These are phyloP conservation scores for Acrocephalus arundinaceus DNA, from an alignment of 2,113 vertebrate genomes.

Conservation along the genomic window DNA sequence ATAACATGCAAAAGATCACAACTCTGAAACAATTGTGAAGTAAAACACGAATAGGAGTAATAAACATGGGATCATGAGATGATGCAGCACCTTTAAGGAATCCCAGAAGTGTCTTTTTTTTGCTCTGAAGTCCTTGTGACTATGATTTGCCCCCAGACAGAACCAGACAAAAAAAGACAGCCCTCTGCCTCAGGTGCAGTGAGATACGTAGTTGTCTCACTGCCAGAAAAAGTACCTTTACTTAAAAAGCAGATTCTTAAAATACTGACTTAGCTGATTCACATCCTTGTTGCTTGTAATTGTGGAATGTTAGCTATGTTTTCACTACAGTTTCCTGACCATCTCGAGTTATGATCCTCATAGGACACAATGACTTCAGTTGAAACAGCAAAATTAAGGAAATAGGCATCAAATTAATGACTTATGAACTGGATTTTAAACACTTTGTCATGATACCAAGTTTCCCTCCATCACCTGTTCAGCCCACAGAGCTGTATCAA, in stretches of 20 bases:
- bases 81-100: neutral
- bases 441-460: neutral
- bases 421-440: neutral
- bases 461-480: neutral
- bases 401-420: neutral
- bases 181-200: neutral
- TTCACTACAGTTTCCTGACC: neutral
- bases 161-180: neutral
- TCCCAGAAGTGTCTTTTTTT: neutral
- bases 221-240: neutral
- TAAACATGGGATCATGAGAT: neutral
- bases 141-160: neutral
- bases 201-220: neutral
- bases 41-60: neutral
- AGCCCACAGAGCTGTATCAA: neutral
- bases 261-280: neutral
- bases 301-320: neutral
- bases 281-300: neutral
- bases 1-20: neutral
- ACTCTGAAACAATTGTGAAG: neutral
- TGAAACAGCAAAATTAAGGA: neutral
- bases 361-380: accelerated
- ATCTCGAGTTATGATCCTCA: neutral
- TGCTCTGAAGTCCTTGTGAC: neutral
- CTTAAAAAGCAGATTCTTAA: neutral